phyloP scores from a whole-genome alignment of 1,140 invertebrate species.

The Anagrus nilaparvatae region DNA sequence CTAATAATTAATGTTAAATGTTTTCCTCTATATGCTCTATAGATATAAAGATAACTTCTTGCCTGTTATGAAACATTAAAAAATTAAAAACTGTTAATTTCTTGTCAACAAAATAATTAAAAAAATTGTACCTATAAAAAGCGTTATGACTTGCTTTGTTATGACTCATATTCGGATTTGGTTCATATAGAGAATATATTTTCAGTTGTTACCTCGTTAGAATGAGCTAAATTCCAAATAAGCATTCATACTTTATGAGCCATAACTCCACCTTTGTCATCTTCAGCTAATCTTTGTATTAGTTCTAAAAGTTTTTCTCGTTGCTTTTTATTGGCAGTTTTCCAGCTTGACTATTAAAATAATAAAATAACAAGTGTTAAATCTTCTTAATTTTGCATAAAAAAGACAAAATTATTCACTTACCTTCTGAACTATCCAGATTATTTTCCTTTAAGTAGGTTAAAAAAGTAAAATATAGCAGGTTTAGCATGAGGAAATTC shows the following conservation, averaged over 20 bases:
- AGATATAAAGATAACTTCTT: conserved; percentile 67
- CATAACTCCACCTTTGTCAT: conserved; percentile 98
- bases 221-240: conserved; percentile 95
- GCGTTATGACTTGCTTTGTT: conserved; percentile 52
- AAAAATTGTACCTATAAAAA: conserved; percentile 56
- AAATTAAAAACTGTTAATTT: too few relatives aligned
- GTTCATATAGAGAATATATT: conserved; percentile 94
- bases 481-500: too few relatives aligned
- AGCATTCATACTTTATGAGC: conserved; percentile 93
- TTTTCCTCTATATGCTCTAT: conserved; percentile 78
- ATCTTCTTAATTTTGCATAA: too few relatives aligned
- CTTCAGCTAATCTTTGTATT: conserved; percentile 88
- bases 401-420: too few relatives aligned
- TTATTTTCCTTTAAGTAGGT: too few relatives aligned
- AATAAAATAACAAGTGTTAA: too few relatives aligned
- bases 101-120: too few relatives aligned
- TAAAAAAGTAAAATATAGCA: too few relatives aligned
- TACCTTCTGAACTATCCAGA: too few relatives aligned
- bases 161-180: conserved; percentile 56
- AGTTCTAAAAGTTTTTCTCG: conserved; percentile 91
- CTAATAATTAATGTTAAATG: conserved; percentile 77
- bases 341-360: conserved; percentile 95
- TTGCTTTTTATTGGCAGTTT: conserved; percentile 91
- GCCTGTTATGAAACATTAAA: too few relatives aligned
- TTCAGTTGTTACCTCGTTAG: conserved; percentile 90